Conservation (phyloP, 2,113 vertebrate genomes). For the Cisticola juncidis region DNA sequence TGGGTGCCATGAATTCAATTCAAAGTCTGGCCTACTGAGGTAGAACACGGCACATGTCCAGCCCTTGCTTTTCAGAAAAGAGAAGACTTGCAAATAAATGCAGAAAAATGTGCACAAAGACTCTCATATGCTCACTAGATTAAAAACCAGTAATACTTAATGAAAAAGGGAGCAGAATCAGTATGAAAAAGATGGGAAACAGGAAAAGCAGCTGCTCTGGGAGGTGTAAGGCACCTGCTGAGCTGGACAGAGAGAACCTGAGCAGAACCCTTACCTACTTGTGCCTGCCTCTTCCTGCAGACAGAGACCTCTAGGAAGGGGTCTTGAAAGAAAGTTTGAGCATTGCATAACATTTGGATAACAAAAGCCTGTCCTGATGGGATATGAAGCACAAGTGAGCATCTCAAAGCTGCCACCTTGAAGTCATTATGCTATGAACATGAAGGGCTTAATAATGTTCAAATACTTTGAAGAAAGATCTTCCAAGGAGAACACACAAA, state of each 20-base stretch:
- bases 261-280: not conserved
- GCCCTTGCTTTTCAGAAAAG: not conserved
- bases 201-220: not conserved
- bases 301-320: not conserved
- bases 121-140: not conserved
- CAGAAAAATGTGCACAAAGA: not conserved
- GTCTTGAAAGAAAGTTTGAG: not conserved
- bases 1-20: not conserved
- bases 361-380: not conserved
- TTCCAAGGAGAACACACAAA: not conserved
- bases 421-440: not conserved
- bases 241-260: not conserved
- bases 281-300: not conserved
- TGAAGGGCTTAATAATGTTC: not conserved
- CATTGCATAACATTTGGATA: not conserved
- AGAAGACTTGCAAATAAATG: not conserved
- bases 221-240: not conserved
- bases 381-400: not conserved
- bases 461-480: not conserved
- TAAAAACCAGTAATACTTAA: not conserved
- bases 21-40: not conserved
- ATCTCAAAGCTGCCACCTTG: not conserved
- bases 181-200: not conserved
- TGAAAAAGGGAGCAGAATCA: not conserved
- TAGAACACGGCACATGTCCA: not conserved